Evolutionary conservation across 1,140 invertebrate species (phyloP), one percentile per base, ranked within the genome.

Genomic region (Aphelinus atriplicis): DNA sequence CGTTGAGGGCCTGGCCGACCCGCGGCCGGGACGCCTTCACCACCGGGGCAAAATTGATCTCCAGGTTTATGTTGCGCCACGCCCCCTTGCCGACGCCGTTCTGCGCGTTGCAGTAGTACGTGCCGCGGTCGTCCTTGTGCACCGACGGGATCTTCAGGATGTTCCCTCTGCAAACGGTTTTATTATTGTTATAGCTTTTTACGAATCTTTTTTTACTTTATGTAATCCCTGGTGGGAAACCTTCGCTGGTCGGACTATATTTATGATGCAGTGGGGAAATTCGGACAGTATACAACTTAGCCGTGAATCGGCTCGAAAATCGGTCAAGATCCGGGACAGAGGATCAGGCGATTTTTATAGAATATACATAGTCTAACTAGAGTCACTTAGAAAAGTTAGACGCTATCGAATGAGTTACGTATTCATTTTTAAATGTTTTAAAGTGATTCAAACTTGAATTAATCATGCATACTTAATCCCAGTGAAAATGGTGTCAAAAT

Each of bases 61-160:
- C 95, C 1, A 97, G 90, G 68, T 94, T 95, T 77, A 97, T 94
- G 81, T 97, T 96, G 79, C 95, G 89, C 50, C 94, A 88, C 3
- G 94, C 92, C 1, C 95, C 95, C 78, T 92, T 92, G 67, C 95
- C 95, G 1, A 97, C 95, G 42, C 92, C 93, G 83, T 97, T 97
- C 82, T 97, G 95, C 48, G 96, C 96, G 10, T 97, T 94, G 81
- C 96, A 97, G 84, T 97, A 97, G 86, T 97, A 97, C 0, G 95
- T 97, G 55, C 96, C 95, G 58, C 95, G 90, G 86, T 97, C 94
- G 84, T 96, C 94, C 84, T 96, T 97, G 61, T 90, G 91, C 26
- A 96, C 92, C 0, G 89, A 80, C 47, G 91, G 88, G 67, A 97
- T 96, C 84, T 93, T 94, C 77, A 97, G 87, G 10, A 92, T 89